Conservation (phyloP, 2,797 vertebrate genomes). For the Brachymystax lenok region DNA sequence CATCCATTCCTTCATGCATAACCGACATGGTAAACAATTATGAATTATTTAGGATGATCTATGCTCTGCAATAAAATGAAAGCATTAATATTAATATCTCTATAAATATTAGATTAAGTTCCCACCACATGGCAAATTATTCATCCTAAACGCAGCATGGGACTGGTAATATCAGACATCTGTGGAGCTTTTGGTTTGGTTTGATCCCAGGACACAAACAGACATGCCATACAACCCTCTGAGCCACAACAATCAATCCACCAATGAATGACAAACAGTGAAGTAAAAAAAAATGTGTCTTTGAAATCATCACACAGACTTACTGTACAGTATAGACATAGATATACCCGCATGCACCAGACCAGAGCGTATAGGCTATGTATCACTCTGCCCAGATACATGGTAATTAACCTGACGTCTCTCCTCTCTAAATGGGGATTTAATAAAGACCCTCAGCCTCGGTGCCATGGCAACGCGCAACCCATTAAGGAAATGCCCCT, state of each 20-base stretch:
- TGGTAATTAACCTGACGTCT: slow-evolving; percentile 42
- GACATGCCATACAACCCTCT: no score
- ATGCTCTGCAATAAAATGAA: background rate
- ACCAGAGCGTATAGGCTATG: background rate
- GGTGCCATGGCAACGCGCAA: slow-evolving; percentile 29
- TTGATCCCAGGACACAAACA: background rate
- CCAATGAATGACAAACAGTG: background rate
- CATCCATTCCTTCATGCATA: background rate
- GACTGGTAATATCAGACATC: background rate
- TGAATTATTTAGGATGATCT: background rate
- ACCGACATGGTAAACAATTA: slow-evolving; percentile 4
- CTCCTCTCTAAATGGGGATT: slow-evolving; percentile 32
- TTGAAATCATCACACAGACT: background rate
- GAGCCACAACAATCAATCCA: background rate
- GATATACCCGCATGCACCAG: background rate
- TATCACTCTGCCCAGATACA: background rate
- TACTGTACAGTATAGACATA: background rate
- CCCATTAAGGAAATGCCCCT: slow-evolving; percentile 34
- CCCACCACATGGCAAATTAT: background rate
- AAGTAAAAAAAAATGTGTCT: background rate
- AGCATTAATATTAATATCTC: background rate
- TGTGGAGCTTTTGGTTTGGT: background rate
- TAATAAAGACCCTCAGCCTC: slow-evolving; percentile 21
- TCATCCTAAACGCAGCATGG: background rate
- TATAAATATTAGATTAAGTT: slow-evolving; percentile 4